A percentile compares a stretch with the other conserved stretches of the same genome.
These are phyloP conservation scores for Halcyon senegalensis DNA, from an alignment of 2,113 vertebrate species.

Conservation along the genomic window DNA sequence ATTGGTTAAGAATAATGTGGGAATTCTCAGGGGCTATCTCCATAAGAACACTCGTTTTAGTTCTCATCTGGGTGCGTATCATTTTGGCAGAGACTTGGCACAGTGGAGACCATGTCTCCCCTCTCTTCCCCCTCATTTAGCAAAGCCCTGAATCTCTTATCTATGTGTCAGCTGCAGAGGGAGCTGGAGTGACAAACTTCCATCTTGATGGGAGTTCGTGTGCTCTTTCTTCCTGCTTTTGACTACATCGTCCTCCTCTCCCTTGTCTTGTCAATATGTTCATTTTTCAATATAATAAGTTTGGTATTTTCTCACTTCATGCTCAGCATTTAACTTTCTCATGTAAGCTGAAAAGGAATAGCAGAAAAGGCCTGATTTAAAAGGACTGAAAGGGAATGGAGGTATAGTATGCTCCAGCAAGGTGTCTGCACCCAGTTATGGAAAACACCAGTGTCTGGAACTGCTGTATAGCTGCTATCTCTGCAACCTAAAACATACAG, in stretches of 20 bases:
- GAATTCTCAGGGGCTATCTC: too few relatives aligned
- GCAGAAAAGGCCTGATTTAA: not conserved
- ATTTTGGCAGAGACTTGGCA: too few relatives aligned
- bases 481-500: not conserved
- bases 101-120: not conserved
- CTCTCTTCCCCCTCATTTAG: not conserved
- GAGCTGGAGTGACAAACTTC: not conserved
- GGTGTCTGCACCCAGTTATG: not conserved
- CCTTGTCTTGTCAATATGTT: not conserved
- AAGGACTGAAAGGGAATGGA: not conserved
- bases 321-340: not conserved
- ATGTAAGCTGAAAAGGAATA: not conserved
- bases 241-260: not conserved
- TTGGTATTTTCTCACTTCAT: not conserved
- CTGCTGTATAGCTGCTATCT: not conserved
- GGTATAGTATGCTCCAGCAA: rapidly evolving
- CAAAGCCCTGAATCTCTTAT: not conserved
- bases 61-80: too few relatives aligned
- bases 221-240: not conserved
- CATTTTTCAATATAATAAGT: not conserved
- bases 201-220: not conserved
- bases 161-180: not conserved
- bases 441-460: not conserved
- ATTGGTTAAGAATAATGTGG: too few relatives aligned
- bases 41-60: too few relatives aligned